A percentile compares a stretch with the other conserved stretches of the same genome.
Conservation (phyloP, 2,113 vertebrate species). For the Lophochroa leadbeateri region DNA sequence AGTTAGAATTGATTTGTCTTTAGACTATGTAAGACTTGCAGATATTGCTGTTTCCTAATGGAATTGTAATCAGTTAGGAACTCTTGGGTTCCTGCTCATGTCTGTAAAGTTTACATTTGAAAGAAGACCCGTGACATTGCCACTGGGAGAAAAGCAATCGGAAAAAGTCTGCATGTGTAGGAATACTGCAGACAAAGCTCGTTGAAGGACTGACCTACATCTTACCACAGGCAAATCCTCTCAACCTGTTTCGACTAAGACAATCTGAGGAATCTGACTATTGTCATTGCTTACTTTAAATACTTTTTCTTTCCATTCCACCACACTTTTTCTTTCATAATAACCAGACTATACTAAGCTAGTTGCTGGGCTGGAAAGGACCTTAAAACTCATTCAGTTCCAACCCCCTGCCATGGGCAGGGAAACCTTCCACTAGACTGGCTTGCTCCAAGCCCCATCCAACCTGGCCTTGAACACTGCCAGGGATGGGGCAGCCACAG, state of each 20-base stretch:
- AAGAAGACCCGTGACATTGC: not conserved
- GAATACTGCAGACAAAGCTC: not conserved
- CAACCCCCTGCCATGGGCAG: not conserved
- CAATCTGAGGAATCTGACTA: not conserved
- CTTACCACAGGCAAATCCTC: not conserved
- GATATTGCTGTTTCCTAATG: conserved; percentile 59
- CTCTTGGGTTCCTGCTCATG: not conserved
- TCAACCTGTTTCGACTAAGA: not conserved
- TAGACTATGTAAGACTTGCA: conserved; percentile 31
- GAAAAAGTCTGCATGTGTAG: fast-evolving
- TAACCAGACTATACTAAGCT: not conserved
- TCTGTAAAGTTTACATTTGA: not conserved
- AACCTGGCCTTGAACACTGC: not conserved
- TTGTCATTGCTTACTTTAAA: not conserved
- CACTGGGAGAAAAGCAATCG: not conserved
- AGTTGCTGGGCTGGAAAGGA: not conserved
- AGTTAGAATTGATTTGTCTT: conserved; percentile 70
- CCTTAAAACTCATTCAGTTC: not conserved
- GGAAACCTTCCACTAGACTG: not conserved
- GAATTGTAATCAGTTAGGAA: conserved; percentile 47
- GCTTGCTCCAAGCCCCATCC: not conserved
- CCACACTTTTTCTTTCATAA: not conserved
- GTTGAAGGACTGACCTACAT: not conserved
- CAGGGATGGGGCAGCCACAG: not conserved
- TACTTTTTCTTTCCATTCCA: not conserved